These are phyloP conservation scores for Nerophis ophidion DNA, from an alignment of 2,113 vertebrate species.

Conservation along the genomic window DNA sequence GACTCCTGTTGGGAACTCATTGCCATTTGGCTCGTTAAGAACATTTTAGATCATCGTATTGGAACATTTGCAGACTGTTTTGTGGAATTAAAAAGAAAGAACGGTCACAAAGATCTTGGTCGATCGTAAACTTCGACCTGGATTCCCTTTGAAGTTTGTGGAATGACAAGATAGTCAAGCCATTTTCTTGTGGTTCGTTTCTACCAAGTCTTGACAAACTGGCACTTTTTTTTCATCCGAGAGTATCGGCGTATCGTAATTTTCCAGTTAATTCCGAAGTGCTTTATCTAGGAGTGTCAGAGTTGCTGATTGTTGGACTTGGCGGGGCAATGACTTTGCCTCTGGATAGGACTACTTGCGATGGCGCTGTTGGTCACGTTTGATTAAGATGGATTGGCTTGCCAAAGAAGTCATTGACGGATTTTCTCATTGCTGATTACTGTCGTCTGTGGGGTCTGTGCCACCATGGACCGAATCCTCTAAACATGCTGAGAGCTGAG, in stretches of 20 bases:
- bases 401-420: constrained; percentile 40
- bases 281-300: neutral
- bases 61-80: no score
- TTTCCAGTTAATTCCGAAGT: neutral
- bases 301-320: constrained; percentile 6
- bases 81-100: no score
- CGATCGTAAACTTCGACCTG: no score
- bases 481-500: constrained; percentile 18
- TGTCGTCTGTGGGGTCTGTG: constrained; percentile 49
- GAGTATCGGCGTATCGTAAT: neutral
- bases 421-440: constrained; percentile 42
- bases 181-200: no score
- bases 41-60: neutral
- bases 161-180: no score
- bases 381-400: constrained; percentile 49
- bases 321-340: constrained; percentile 10
- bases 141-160: no score
- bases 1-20: constrained; percentile 1
- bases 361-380: constrained; percentile 50
- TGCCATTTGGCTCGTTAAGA: neutral
- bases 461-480: constrained; percentile 32
- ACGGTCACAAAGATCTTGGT: no score
- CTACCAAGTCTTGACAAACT: neutral
- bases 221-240: no score
- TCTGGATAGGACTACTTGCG: constrained; percentile 15